Conservation (phyloP, 1,140 invertebrate species). For the Drosophila albomicans region DNA sequence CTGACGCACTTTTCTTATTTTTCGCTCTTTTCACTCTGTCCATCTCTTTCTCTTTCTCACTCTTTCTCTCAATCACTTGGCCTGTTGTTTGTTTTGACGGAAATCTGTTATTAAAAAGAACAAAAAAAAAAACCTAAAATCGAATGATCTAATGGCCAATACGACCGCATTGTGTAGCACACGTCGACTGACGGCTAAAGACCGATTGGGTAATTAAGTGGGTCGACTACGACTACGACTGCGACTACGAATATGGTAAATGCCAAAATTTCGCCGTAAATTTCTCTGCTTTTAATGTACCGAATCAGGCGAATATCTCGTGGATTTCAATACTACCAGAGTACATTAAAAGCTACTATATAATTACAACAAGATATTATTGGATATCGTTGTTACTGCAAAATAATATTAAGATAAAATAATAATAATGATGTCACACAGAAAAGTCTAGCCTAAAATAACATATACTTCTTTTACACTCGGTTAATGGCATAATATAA, state of each 20-base stretch:
- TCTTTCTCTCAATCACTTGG: constrained; percentile 18
- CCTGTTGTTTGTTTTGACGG: constrained; percentile 52
- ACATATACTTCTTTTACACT: no score
- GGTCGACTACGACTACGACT: constrained; percentile 26
- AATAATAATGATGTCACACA: no score
- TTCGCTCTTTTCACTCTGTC: neutral
- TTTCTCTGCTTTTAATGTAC: neutral
- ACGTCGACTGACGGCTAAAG: constrained; percentile 32
- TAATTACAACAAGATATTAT: no score
- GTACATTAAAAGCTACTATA: no score
- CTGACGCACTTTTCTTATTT: constrained; percentile 57
- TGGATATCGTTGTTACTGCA: no score
- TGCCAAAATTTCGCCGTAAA: constrained; percentile 20
- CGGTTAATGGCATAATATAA: no score
- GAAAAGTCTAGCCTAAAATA: no score
- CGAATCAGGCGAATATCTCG: neutral
- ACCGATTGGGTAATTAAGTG: constrained; percentile 53
- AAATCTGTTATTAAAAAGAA: constrained; percentile 46
- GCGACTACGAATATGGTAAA: constrained; percentile 8
- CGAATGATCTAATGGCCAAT: constrained; percentile 47
- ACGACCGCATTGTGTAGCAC: constrained; percentile 21
- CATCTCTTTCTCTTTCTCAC: neutral
- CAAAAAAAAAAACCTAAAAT: constrained; percentile 9
- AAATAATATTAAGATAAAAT: no score
- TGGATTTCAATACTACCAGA: neutral